Evolutionary conservation across 2,113 vertebrate genomes (phyloP).

Genomic region (Bubo blakistoni): DNA sequence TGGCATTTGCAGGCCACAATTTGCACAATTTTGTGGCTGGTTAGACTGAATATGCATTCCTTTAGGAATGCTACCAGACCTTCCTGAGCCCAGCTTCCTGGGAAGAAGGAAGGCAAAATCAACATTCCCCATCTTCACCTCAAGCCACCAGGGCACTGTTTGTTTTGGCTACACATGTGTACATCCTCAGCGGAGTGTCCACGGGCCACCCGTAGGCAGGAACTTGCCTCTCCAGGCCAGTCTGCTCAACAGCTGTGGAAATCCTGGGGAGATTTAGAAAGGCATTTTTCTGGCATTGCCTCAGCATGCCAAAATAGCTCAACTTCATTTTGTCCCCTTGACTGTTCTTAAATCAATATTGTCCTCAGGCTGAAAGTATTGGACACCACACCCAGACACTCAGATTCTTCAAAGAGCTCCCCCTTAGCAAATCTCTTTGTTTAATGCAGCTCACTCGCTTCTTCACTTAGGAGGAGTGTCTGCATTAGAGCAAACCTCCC

Average conservation of each 20-base stretch:
- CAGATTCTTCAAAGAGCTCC: not conserved
- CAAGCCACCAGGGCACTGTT: not conserved
- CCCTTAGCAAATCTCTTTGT: not conserved
- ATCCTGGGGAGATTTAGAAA: not conserved
- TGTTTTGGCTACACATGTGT: rapidly evolving
- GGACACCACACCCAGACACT: no score
- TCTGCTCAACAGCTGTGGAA: not conserved
- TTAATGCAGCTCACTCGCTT: not conserved
- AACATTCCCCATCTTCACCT: no score
- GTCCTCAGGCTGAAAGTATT: not conserved
- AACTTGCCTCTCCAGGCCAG: not conserved
- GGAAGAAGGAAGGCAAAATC: not conserved
- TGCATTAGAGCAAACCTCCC: not conserved
- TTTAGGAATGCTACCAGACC: not conserved
- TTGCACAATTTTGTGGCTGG: not conserved
- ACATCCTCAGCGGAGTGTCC: not conserved
- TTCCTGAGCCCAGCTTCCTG: not conserved
- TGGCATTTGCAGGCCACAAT: not conserved
- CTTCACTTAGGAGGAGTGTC: not conserved
- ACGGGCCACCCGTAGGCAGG: not conserved
- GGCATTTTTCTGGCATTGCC: not conserved
- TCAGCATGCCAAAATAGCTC: not conserved
- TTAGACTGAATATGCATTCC: not conserved
- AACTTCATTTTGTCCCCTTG: not conserved
- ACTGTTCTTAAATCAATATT: not conserved